Base-by-base conservation (phyloP, 2,797 vertebrate genomes). In the Somateria mollissima region DNA sequence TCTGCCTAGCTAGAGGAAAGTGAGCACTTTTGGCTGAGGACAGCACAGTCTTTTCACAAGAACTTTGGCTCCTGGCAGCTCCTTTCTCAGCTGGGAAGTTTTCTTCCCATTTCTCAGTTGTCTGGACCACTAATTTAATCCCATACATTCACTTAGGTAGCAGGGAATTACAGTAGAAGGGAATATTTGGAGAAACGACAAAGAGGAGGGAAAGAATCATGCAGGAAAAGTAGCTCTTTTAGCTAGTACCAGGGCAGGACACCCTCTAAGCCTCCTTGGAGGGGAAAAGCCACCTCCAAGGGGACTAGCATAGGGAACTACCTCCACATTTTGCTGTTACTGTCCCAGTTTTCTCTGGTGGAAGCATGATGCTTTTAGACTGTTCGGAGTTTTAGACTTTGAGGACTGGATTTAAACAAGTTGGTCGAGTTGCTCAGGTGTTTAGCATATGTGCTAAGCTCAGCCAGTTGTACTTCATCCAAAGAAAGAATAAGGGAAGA, bases 341-440 rank as follows among this genome's bases (percentile, higher is more conserved):
- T 79, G 76, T 49, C 43, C 39, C 12, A 1, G 47, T 67, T 84
- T 89, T 65, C 34, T 95, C 66, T 79, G 69, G 36, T 79, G 32
- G 39, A 73, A 91, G 4, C 82, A 22, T 0, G 0, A 47, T 45
- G 8, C 5, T 84, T 90, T 80, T n/a, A 64, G 43, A 60, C 24
- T 66, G 24, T 9, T 4, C 0, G 21, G 34, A 73, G 18, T 32
- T 85, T 62, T 34, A 78, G 47, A 41, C 34, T 69, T 87, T 73
- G 67, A 96, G 49, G 41, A 69, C 65, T 87, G 53, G 53, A 71
- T 82, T 82, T 89, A 84, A 97, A 94, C 74, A 87, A 89, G 94
- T 79, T 74, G 76, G 77, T 94, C 67, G 13, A 27, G 80, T 87
- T 87, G 76, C 79, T 92, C 77, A 73, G 65, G 67, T 86, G 67